Base-by-base conservation (phyloP, 1,140 invertebrate species). In the Danaus plexippus region DNA sequence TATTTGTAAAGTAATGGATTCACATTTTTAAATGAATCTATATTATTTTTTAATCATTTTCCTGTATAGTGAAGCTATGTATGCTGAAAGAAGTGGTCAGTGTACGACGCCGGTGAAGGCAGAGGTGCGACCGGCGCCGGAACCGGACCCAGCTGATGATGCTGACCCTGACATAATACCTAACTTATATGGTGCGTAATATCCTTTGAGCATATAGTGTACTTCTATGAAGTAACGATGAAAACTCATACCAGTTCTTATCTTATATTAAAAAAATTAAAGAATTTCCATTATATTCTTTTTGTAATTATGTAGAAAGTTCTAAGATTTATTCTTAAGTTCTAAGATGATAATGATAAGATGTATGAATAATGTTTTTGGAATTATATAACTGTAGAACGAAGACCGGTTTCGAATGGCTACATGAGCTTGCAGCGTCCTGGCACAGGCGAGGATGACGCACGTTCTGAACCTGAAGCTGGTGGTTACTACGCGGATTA, bases 91-190 rank as follows among this genome's bases (percentile, higher is more conserved):
- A 5, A 57, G 66, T 0, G 72, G 71, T 0, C 75, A 72, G 43
- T 80, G 80, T 15, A 77, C 77, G 4, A 85, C 78, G 9, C 80
- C 75, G 9, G 84, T 82, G 49, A 87, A 75, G 66, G 64, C 52
- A 54, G 67, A 9, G 71, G 72, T 9, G 66, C 67, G 45, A 54
- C 63, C 43, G 72, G 77, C 22, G 69, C 85, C 32, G 6, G 76
- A 82, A 9, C 65, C 80, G 0, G 80, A 83, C 13, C 75, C 74
- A 0, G 63, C 67, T 8, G 82, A 91, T 65, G 92, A 93, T 72
- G 91, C 92, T 22, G 92, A 95, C 88, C 94, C 94, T 11, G 94
- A 95, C 82, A 94, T 95, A 66, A 94, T 95, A 83, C 92, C 93
- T 62, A 94, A 93, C 88, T 92, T 94, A 88, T 94, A 94, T 87